Conservation (phyloP, 2,797 vertebrate species). For the Menidia menidia region DNA sequence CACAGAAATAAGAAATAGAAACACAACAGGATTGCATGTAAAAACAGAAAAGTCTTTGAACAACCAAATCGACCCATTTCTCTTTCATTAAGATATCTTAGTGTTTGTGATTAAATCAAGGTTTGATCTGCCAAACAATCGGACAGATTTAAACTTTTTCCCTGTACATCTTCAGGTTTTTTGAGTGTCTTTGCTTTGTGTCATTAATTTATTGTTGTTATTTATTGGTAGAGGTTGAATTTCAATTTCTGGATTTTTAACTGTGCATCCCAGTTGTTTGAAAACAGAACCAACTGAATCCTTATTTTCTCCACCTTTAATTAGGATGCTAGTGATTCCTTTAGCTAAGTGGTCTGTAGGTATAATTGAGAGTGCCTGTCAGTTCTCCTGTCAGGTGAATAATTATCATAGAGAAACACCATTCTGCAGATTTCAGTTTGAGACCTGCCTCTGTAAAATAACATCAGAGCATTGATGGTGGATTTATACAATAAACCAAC, state of each 20-base stretch:
- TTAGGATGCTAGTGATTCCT: constrained; percentile 32
- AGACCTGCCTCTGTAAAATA: constrained; percentile 53
- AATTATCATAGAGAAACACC: constrained; percentile 46
- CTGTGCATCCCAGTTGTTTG: background rate
- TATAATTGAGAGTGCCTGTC: constrained; percentile 54
- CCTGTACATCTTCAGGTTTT: background rate
- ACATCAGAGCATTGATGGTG: background rate
- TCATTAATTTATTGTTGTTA: no score
- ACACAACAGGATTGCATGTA: background rate
- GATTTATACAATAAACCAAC: constrained; percentile 8
- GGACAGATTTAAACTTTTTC: background rate
- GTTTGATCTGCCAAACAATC: background rate
- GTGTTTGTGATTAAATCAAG: background rate
- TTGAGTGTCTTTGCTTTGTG: no score
- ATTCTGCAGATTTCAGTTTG: constrained; percentile 40
- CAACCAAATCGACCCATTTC: background rate
- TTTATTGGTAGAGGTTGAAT: no score
- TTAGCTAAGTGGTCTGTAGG: constrained; percentile 16
- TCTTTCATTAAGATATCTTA: background rate
- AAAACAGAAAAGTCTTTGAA: background rate
- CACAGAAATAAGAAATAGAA: background rate
- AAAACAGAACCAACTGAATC: constrained; percentile 11
- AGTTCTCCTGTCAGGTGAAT: constrained; percentile 32
- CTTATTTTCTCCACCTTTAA: constrained; percentile 31
- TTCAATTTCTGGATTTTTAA: no score